Conservation (phyloP, 2,113 vertebrate species). For the Prinia subflava region DNA sequence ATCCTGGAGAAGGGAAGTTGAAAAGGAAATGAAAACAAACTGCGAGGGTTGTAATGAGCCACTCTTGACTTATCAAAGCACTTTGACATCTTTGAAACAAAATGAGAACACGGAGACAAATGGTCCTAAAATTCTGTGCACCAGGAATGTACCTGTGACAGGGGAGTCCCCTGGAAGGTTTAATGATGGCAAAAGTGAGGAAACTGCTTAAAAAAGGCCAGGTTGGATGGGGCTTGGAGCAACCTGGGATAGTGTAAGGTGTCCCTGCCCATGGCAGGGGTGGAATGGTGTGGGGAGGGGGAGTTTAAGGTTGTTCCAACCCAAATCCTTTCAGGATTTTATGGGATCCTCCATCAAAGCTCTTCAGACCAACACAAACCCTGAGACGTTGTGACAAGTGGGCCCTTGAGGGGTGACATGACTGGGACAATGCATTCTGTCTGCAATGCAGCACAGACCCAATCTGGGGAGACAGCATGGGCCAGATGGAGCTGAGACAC, state of each 20-base stretch:
- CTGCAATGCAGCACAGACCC: background rate
- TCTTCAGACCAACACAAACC: background rate
- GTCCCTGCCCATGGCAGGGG: background rate
- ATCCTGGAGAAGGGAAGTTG: background rate
- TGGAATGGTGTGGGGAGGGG: background rate
- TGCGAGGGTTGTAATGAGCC: background rate
- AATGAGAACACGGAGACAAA: background rate
- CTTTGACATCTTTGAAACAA: background rate
- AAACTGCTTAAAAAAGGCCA: background rate
- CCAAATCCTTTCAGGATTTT: background rate
- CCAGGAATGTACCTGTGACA: background rate
- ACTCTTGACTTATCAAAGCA: background rate
- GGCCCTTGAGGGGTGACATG: background rate
- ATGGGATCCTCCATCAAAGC: background rate
- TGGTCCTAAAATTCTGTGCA: background rate
- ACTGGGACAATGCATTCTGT: background rate
- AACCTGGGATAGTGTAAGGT: background rate
- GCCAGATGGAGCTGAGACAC: background rate
- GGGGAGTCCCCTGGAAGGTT: background rate
- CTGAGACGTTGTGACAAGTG: background rate
- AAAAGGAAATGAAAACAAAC: background rate
- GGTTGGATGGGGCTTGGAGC: background rate
- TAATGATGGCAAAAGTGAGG: background rate
- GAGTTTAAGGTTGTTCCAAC: background rate
- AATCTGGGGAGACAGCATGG: accelerated